Base-by-base conservation (phyloP, 2,113 vertebrate species). In the Thermophis baileyi region DNA sequence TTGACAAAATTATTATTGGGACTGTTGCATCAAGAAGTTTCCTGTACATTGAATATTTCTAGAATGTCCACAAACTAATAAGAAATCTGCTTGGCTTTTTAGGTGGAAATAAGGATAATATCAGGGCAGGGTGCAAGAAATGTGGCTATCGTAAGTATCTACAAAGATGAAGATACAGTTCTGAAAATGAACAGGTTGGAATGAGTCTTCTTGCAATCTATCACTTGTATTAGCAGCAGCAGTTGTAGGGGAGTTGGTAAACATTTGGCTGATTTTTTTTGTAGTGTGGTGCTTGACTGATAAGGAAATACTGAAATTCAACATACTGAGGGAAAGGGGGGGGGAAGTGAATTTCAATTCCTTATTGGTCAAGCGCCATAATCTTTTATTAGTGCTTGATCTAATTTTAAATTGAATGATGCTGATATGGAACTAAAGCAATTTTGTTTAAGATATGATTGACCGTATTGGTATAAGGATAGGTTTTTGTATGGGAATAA, bases 51-150 rank as follows among this genome's bases (percentile, higher is more conserved):
- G 8, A 11, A 85, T 22, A 47, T 85, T 81, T n/a, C 60, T n/a
- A 50, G 2, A 25, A 35, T 89, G 8, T 90, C 30, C 35, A n/a
- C 5, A 53, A 57, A 57, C 53, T 93, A 87, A 93, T 51, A 44
- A 51, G 25, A 90, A 93, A 30, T 74, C 10, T 94, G 60, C 90
- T 92, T 89, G 93, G 51, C 90, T 92, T 27, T 97, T 96, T 94
- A 99, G 99, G 99, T 94, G 98, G 98, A 90, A 99, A 99, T 97
- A 99, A 99, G 95, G 99, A 99, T 97, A 99, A 98, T 94, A 99
- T 99, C 93, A 98, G 99, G 97, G 99, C 99, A 91, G 99, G 99
- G 60, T 99, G 99, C 97, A 99, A 99, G 96, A 99, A 99, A 96
- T 99, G 99, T 95, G 99, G 99, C 92, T 99, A 99, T 96, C 99